Conservation (phyloP, 2,888 invertebrate species). For the Drosophila parthenogenetica region DNA sequence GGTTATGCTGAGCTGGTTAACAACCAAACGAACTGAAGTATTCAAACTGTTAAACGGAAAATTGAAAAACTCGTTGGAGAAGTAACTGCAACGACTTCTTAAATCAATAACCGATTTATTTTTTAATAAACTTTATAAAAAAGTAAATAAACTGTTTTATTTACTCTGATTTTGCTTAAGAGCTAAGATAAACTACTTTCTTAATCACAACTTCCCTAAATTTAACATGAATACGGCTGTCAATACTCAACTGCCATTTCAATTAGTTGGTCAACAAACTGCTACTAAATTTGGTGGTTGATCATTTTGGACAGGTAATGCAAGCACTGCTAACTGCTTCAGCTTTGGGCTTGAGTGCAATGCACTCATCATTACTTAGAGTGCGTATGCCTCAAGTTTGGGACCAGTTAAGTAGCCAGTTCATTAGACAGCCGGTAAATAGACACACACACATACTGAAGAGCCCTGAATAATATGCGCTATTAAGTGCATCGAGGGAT, state of each 20-base stretch:
- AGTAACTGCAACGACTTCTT: neutral
- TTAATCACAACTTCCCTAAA: neutral
- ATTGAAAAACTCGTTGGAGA: neutral
- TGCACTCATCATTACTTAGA: constrained; percentile 45
- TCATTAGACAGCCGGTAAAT: constrained; percentile 49
- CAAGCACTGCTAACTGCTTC: neutral
- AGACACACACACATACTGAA: constrained; percentile 9
- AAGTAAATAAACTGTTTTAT: no score
- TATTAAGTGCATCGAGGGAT: constrained; percentile 62
- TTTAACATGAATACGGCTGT: neutral
- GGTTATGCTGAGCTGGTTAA: constrained; percentile 10
- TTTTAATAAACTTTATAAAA: no score
- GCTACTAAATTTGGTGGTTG: neutral
- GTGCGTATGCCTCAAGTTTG: constrained; percentile 35
- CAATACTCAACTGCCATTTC: neutral
- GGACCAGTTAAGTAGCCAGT: constrained; percentile 52
- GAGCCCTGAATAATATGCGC: constrained; percentile 62
- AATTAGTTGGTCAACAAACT: neutral
- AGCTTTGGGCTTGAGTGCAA: neutral
- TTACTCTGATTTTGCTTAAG: no score
- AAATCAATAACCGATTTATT: no score
- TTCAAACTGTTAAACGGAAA: neutral
- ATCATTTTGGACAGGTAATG: neutral
- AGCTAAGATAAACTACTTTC: no score
- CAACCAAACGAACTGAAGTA: neutral